Base-by-base conservation (phyloP, 2,797 vertebrate species). In the Cirrhinus mrigala region DNA sequence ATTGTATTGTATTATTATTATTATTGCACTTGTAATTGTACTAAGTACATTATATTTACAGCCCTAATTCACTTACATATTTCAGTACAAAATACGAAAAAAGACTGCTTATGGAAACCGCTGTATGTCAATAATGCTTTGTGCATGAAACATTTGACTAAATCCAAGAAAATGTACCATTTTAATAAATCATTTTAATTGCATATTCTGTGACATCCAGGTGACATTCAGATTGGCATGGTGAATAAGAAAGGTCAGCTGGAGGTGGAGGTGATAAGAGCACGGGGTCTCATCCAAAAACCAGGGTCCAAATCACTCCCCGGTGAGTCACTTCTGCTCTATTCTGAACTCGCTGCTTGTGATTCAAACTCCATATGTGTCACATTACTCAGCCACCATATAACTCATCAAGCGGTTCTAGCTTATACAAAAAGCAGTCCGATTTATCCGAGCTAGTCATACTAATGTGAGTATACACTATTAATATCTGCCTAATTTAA, bases 211-310 rank as follows among this genome's bases (percentile, higher is more conserved):
- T 79, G 46, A 11, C 46, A n/a, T 70, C 29, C 89, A 99, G 98
- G 98, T 88, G 98, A 99, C 89, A 99, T 99, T 91, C 98, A 99
- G 90, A 99, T 99, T 27, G 98, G 97, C 86, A 99, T 99, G 98
- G 97, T 99, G 89, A 98, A 99, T 92, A 99, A 98, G 91, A 99
- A 99, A 90, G 96, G 98, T 18, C 97, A 99, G 54, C 94, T 99
- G 92, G 98, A 99, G 95, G 98, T 99, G 82, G 98, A 99, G 92
- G 97, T 99, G 79, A 99, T 99, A 88, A 94, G 98, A 92, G 98
- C 98, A 24, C 96, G 98, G 85, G 97, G 98, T 87, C 97, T 99
- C 74, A 97, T 94, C 7, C 98, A 99, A 88, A 99, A 99, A 89
- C 97, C 98, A 83, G 98, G 98, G 81, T 99, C 98, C 83, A 99